Evolutionary conservation across 1,140 invertebrate genomes (phyloP), one percentile per base, ranked within the genome.

Genomic region (Nasonia vitripennis): DNA sequence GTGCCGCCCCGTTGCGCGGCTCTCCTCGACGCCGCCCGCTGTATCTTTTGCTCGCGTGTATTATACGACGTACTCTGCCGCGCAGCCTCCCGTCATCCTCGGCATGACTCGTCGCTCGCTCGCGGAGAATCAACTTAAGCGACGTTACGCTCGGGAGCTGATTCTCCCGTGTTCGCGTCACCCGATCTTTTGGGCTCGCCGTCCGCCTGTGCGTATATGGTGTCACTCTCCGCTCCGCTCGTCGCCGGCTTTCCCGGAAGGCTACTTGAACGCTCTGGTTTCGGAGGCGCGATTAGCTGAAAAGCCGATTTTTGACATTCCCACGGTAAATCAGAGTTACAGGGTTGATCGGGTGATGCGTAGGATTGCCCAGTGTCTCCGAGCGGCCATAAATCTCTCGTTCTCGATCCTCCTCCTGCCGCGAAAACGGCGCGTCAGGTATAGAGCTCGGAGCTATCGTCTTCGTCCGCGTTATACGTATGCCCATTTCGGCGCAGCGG

Each of bases 251-350:
- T 34, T 62, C 55, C 20, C 55, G 55, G 55, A 62, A 62, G 55
- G 20, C 55, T 62, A 62, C 55, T 62, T 62, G 7, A 1, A 20
- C 55, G 6, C 1, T 45, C 41, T 45, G 10, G 41, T 45, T 45
- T 45, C 41, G 7, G 41, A 45, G 1, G 41, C 70, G 27, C 79
- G 78, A 62, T 71, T 74, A 77, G 34, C 34, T 37, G 34, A 37
- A 37, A 37, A 37, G 0, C 41, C 81, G 87, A 89, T 85, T 90
- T 91, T 89, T 86, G 86, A 89, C 90, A 90, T 91, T 92, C 91
- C 89, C 91, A 92, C 91, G 90, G 90, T 92, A 91, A 92, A 91
- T 92, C 91, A 92, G 87, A 86, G 90, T 90, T 90, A 89, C 87
- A 77, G 90, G 89, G 89, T 89, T 91, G 91, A 91, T 89, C 88